Evolutionary conservation across 2,888 invertebrate species (phyloP), one percentile per base, ranked within the genome.

Genomic region (Tetheella fluctuosa): DNA sequence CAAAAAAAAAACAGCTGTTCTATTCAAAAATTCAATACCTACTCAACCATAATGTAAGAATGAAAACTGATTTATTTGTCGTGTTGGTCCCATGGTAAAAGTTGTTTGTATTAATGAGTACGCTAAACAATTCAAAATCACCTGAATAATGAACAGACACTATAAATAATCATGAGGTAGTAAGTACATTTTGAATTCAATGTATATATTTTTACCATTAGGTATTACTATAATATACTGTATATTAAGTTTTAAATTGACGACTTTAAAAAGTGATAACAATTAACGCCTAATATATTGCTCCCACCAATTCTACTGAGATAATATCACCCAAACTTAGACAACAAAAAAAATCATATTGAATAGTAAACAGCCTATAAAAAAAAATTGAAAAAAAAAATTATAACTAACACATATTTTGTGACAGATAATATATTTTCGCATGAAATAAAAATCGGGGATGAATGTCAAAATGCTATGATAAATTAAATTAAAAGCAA

Each of bases 171-270:
- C 6, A 39, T 39, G n/a, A 39, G n/a, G n/a, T n/a, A 39, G n/a
- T 39, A 39, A 39, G 34, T 39, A 39, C 39, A n/a, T 39, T n/a
- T 39, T n/a, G n/a, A 39, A 39, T 39, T n/a, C n/a, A n/a, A n/a
- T 39, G 5, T 39, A 13, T 4, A 39, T n/a, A n/a, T 39, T 39
- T 39, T n/a, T 6, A 2, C 39, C 6, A 39, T n/a, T 39, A n/a
- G 39, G 13, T 13, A 34, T 30, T 34, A 6, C 13, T n/a, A 39
- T 37, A 37, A 8, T 12, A 34, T 28, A 30, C 30, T 2, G 37
- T 37, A 37, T 37, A 39, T n/a, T 10, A 39, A n/a, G 1, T 37
- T 37, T 15, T 3, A 39, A n/a, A 6, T 39, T 39, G n/a, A 39
- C n/a, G 39, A 39, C 39, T 39, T 39, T 39, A 39, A 39, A 39